Evolutionary conservation across 1,140 invertebrate genomes (phyloP), one percentile per base, ranked within the genome.

Genomic region (Triops longicaudatus): DNA sequence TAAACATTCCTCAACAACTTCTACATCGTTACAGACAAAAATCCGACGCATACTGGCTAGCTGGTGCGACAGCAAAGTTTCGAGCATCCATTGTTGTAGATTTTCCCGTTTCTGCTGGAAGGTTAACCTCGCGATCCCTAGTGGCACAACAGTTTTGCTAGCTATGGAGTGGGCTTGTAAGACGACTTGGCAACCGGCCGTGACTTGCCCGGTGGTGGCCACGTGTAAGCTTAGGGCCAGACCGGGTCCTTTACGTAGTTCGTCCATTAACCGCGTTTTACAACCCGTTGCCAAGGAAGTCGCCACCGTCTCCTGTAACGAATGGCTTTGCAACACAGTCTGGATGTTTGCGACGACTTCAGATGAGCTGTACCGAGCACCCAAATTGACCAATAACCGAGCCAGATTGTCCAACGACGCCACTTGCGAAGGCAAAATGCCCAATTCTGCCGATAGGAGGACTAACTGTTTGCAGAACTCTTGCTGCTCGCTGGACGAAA

Each of bases 381-480:
- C 50, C 17, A 63, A 22, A 14, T 14, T 14, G 14, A 63, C 22
- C 22, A 63, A 63, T 6, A 63, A 63, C 50, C 50, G 50, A 17
- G 50, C 50, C 14, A 63, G 50, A 63, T 63, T 63, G 50, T 22
- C 22, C 14, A 63, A 9, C 50, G n/a, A 63, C 7, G 50, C 50
- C 22, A 63, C n/a, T 22, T 63, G 50, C 10, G 50, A 63, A 6
- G 50, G 50, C 14, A 63, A 9, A 22, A 63, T 63, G 50, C 50
- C 50, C 50, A 63, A 5, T 22, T 63, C 17, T 22, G 50, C 50
- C 50, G 50, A 63, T 6, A 63, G 10, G 50, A 63, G 50, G 50
- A 63, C n/a, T 63, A 63, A 63, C n/a, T 22, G 50, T 63, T 63
- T 63, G 50, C 9, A 63, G 22, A 63, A 63, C 50, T 63, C 50